Base-by-base conservation (phyloP, 2,888 invertebrate species). In the Tiphia femorata region DNA sequence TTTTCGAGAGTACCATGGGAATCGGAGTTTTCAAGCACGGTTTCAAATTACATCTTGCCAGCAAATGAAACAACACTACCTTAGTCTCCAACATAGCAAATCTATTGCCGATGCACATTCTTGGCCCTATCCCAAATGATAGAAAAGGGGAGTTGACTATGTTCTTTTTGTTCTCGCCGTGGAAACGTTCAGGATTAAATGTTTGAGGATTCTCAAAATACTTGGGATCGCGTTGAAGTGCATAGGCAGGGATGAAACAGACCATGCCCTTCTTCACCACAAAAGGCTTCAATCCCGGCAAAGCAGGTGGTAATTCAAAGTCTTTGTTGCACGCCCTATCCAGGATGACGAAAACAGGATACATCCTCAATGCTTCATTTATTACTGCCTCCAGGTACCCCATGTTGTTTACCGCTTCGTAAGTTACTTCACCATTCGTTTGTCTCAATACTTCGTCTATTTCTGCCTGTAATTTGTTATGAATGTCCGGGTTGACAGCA, bases 361-460 rank as follows among this genome's bases (percentile, higher is more conserved):
- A 79, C 23, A 72, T 56, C 17, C 81, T 65, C 12, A 79, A 59
- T 2, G 73, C 49, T 58, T 81, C 80, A 61, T 67, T 62, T 1
- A 86, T 70, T 1, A 87, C 86, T 84, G 86, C 87, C 49, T 88
- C 87, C 71, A 88, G 60, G 69, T 87, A 88, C 49, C 86, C 84
- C 77, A 88, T 84, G 41, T 84, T 84, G 1, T 82, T 76, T 0
- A 85, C 57, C 4, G 77, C 78, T 8, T 84, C 84, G 57, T 86
- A 86, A 0, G 79, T 84, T 3, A 84, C 46, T 29, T 80, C 66
- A 1, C 77, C 82, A 2, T 77, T 67, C 12, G 76, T 78, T 7
- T 81, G 66, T 3, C 79, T 23, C 0, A 70, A 10, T 4, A 54
- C 51, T 3, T 50, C 29, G 4, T 82, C 80, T 6, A 83, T 65